Percentiles rank a stretch among this genome's conserved stretches.
phyloP scores from a whole-genome alignment of 2,113 vertebrate genomes.

The Holacanthus passer region DNA sequence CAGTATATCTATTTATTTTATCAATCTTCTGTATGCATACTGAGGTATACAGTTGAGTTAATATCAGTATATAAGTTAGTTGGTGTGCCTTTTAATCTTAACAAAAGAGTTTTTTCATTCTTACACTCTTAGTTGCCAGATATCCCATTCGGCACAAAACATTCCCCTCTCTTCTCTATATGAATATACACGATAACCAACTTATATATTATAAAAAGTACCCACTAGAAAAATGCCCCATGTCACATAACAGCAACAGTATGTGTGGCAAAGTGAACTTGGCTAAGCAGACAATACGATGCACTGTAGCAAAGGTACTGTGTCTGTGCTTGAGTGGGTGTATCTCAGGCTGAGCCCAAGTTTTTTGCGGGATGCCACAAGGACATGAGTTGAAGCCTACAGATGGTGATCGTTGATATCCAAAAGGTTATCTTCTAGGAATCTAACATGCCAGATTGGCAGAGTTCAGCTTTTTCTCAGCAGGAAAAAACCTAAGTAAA shows the following conservation, averaged over 20 bases:
- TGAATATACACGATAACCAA: neutral
- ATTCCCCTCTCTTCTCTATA: neutral
- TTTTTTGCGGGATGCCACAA: slow-evolving; percentile 48
- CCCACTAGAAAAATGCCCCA: neutral
- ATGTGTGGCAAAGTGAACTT: slow-evolving; percentile 24
- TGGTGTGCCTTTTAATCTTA: neutral
- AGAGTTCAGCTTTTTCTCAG: neutral
- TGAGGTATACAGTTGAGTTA: too few species aligned
- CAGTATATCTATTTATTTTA: neutral
- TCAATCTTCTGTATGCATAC: neutral
- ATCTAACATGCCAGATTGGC: neutral
- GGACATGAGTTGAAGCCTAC: neutral
- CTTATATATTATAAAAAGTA: neutral
- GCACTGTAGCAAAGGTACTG: neutral
- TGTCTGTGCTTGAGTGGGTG: slow-evolving; percentile 27
- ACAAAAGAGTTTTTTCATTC: neutral
- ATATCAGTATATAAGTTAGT: neutral
- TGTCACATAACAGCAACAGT: neutral
- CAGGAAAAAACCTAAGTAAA: neutral
- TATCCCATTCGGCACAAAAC: neutral
- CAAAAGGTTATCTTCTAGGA: slow-evolving; percentile 1
- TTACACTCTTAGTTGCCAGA: neutral
- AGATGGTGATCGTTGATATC: slow-evolving; percentile 24
- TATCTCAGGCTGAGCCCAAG: slow-evolving; percentile 38
- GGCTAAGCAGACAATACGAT: slow-evolving; percentile 9